These are phyloP conservation scores for Pipistrellus pygmaeus DNA, from an alignment of 2,797 vertebrate species.

Conservation along the genomic window DNA sequence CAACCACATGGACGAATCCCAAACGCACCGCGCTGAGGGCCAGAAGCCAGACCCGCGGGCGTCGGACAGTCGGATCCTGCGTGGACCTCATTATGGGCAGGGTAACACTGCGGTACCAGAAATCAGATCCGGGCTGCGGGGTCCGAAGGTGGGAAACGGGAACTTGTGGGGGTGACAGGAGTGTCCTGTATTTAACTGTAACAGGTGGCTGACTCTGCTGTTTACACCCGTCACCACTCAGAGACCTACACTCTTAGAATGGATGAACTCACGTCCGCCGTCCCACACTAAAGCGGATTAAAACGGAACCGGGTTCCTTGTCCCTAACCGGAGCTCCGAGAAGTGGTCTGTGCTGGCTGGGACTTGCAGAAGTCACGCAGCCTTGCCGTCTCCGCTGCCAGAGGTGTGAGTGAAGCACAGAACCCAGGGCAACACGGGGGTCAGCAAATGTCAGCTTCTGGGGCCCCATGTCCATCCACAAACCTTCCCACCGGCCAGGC, in stretches of 20 bases:
- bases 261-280: neutral
- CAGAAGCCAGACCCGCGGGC: neutral
- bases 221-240: neutral
- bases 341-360: neutral
- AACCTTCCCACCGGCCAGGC: neutral
- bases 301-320: neutral
- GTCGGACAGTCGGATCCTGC: fast-evolving
- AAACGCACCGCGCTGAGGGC: neutral
- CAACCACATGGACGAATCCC: neutral
- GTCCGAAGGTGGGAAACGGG: neutral
- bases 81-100: fast-evolving
- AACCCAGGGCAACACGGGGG: no score
- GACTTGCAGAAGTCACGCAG: neutral
- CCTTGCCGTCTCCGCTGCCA: neutral
- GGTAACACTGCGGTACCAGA: neutral
- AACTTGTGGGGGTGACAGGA: neutral
- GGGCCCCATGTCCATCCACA: neutral
- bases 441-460: neutral
- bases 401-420: neutral
- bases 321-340: neutral
- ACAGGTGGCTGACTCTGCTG: neutral
- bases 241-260: neutral
- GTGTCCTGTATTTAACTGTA: neutral
- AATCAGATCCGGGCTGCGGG: neutral
- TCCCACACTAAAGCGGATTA: neutral